Percentiles rank a stretch among this genome's conserved stretches.
phyloP scores from a whole-genome alignment of 2,888 invertebrate genomes.

The Conops quadrifasciatus region DNA sequence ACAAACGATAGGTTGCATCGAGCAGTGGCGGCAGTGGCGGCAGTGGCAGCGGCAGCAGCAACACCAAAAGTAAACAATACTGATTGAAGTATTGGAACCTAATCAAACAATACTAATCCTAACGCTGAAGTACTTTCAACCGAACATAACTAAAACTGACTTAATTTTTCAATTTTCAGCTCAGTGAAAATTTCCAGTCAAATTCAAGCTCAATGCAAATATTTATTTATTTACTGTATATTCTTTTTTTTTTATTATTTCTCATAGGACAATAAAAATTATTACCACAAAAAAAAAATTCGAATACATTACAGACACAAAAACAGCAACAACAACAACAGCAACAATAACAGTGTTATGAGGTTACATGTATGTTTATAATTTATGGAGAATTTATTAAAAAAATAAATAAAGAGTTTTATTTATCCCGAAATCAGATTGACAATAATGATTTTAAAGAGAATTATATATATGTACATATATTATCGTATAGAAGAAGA shows the following conservation, averaged over 20 bases:
- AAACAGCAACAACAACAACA: background rate
- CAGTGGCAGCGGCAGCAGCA: background rate
- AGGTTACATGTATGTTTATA: background rate
- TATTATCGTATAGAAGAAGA: no score
- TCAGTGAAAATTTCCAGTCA: constrained; percentile 17
- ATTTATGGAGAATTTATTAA: background rate
- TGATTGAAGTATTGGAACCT: constrained; percentile 31
- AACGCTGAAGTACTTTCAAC: constrained; percentile 44
- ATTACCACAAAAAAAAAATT: background rate
- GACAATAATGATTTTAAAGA: background rate
- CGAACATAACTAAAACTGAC: constrained; percentile 7
- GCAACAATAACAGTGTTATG: background rate
- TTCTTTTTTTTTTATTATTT: constrained; percentile 1
- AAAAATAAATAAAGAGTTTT: background rate
- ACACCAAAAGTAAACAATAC: background rate
- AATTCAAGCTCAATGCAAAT: constrained; percentile 31
- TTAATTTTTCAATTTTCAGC: background rate
- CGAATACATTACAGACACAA: background rate
- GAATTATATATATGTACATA: no score
- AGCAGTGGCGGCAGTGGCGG: background rate
- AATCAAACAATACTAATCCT: constrained; percentile 52
- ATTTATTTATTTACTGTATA: constrained; percentile 18
- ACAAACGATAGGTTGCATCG: background rate
- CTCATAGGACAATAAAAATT: background rate
- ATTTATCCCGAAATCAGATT: background rate